Conservation (phyloP, 2,888 invertebrate genomes). For the Bursaphelenchus okinawaensis region DNA sequence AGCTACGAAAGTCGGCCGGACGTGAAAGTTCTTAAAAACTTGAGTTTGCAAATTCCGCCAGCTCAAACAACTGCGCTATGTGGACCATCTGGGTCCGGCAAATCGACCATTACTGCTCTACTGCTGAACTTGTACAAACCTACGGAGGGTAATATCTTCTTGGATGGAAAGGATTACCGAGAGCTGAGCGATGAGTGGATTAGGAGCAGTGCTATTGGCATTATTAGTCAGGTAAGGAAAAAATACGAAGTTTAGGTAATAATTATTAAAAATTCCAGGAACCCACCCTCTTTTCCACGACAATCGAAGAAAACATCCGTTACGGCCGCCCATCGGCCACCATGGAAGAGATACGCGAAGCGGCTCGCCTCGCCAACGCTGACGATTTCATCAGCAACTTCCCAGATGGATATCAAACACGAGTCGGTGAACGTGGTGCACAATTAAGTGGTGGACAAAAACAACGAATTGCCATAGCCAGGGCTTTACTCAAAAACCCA, state of each 20-base stretch:
- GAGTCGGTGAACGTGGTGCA: conserved; percentile 36
- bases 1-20: conserved; percentile 73
- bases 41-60: conserved; percentile 74
- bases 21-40: conserved; percentile 70
- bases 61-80: conserved; percentile 87
- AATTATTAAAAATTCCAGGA: too few species aligned
- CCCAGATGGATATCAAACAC: conserved; percentile 67
- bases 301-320: conserved; percentile 84
- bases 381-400: conserved; percentile 79
- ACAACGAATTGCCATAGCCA: conserved; percentile 79
- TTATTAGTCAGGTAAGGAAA: conserved; percentile 28
- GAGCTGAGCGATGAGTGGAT: conserved; percentile 77
- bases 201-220: conserved; percentile 65
- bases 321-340: conserved; percentile 69
- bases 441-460: conserved; percentile 75
- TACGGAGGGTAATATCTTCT: conserved; percentile 68
- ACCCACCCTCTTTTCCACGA: conserved; percentile 84
- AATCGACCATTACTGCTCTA: conserved; percentile 82
- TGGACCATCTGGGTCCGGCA: conserved; percentile 82
- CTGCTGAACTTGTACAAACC: conserved; percentile 84
- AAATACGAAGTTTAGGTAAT: too few species aligned
- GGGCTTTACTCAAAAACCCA: conserved; percentile 85
- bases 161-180: conserved; percentile 72
- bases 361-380: conserved; percentile 81
- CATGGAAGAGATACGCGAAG: conserved; percentile 66